phyloP scores from a whole-genome alignment of 2,888 invertebrate species.

The Alcis repandata region DNA sequence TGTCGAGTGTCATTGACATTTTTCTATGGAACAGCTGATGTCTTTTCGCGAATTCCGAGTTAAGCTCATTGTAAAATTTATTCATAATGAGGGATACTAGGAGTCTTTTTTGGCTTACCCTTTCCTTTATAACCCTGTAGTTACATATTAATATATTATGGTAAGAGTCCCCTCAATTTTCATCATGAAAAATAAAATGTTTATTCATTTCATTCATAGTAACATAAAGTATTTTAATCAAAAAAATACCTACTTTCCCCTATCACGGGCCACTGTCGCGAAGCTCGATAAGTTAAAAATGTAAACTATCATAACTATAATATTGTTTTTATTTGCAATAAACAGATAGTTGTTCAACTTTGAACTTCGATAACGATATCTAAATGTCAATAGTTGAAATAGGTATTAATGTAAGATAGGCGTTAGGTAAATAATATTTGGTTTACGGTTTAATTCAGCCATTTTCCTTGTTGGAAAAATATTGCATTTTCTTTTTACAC shows the following conservation, averaged over 20 bases:
- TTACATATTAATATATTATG: too few relatives aligned
- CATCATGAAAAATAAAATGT: neutral
- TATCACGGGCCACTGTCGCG: slow-evolving; percentile 30
- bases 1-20: too few relatives aligned
- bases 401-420: slow-evolving; percentile 30
- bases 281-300: slow-evolving; percentile 25
- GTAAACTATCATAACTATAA: slow-evolving; percentile 14
- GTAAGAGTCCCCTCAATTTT: neutral
- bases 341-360: slow-evolving; percentile 52
- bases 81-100: too few relatives aligned
- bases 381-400: slow-evolving; percentile 46
- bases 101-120: too few relatives aligned
- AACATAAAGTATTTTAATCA: neutral
- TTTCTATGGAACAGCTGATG: too few relatives aligned
- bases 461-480: neutral
- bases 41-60: too few relatives aligned
- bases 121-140: too few relatives aligned
- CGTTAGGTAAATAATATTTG: neutral
- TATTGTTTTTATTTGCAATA: slow-evolving; percentile 41
- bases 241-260: slow-evolving; percentile 18
- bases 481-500: too few relatives aligned
- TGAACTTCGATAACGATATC: slow-evolving; percentile 61
- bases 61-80: too few relatives aligned
- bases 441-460: neutral
- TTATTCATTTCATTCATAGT: neutral